Evolutionary conservation across 2,888 invertebrate genomes (phyloP).

Genomic region (Eupithecia subfuscata): DNA sequence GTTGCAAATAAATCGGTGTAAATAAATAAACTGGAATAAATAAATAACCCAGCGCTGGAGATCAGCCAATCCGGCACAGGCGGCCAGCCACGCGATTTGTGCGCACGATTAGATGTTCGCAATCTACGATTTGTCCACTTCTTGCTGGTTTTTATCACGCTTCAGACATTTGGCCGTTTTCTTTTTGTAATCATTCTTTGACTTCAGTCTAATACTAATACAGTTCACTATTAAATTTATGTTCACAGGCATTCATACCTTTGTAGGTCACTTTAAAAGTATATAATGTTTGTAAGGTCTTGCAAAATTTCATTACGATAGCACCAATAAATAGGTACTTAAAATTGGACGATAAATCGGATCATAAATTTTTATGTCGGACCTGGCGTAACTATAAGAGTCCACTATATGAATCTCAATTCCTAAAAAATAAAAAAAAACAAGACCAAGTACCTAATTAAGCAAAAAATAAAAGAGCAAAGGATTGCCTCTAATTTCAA

Average conservation of each 20-base stretch:
- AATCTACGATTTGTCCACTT: constrained; percentile 44
- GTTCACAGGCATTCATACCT: neutral
- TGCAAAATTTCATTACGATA: neutral
- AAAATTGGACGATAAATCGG: neutral
- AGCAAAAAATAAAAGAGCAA: constrained; percentile 45
- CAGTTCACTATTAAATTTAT: neutral
- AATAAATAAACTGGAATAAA: constrained; percentile 71
- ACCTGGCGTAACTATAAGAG: neutral
- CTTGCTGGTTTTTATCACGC: constrained; percentile 47
- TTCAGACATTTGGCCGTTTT: constrained; percentile 28
- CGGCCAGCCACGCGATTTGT: constrained; percentile 45
- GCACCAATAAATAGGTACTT: neutral
- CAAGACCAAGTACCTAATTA: neutral
- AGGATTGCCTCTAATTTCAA: constrained; percentile 61
- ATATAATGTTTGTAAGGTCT: neutral
- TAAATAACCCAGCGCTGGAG: constrained; percentile 62
- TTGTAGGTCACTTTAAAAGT: neutral
- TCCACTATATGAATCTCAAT: neutral
- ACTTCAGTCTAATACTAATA: constrained; percentile 13
- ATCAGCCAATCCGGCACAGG: constrained; percentile 55
- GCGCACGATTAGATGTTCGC: constrained; percentile 53
- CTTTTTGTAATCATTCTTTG: constrained; percentile 26
- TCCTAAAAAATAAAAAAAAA: neutral
- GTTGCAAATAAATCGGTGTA: constrained; percentile 53
- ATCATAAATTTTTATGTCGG: neutral